Evolutionary conservation across 2,888 invertebrate species (phyloP), one percentile per base, ranked within the genome.

Genomic region (Pseudanteris insignis): DNA sequence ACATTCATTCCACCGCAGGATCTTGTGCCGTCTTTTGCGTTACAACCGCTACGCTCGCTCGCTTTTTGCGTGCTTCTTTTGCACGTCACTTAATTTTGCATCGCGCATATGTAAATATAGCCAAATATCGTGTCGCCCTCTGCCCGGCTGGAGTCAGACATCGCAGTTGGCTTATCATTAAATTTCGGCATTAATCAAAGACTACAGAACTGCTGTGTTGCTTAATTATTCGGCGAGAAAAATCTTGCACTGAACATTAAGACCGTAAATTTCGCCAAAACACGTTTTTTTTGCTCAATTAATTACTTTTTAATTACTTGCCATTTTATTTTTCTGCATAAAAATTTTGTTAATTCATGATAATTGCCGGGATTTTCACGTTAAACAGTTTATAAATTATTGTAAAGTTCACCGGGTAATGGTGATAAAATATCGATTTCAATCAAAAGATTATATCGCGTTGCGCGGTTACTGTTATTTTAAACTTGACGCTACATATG

Each of bases 1-100:
- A 46, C 63, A 62, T 59, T 46, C 61, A 40, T 26, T 50, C 37
- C 46, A 32, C 32, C 61, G 37, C 40, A 26, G 66, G 55, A 50
- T 55, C 54, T 50, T 37, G 44, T 30, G n/a, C 29, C 44, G 30
- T 59, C 50, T 57, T 48, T 57, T 12, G 10, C 36, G 29, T 28
- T 48, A 28, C 48, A 41, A 32, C 50, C 18, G 21, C 36, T 33
- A 8, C 43, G 32, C 12, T 25, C 3, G 18, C n/a, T 32, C 30
- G 38, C 32, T 29, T 53, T n/a, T 41, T 30, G n/a, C 26, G 12
- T 38, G 30, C 44, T 58, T 48, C 50, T 64, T 63, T 58, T 62
- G 57, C 53, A 38, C 58, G 60, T 51, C 65, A 55, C 46, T 57
- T 44, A 32, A 43, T 50, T 54, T 40, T 29, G 44, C 50, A 37